Conservation (phyloP, 2,797 vertebrate genomes). For the Hippopotamyrus pictus region DNA sequence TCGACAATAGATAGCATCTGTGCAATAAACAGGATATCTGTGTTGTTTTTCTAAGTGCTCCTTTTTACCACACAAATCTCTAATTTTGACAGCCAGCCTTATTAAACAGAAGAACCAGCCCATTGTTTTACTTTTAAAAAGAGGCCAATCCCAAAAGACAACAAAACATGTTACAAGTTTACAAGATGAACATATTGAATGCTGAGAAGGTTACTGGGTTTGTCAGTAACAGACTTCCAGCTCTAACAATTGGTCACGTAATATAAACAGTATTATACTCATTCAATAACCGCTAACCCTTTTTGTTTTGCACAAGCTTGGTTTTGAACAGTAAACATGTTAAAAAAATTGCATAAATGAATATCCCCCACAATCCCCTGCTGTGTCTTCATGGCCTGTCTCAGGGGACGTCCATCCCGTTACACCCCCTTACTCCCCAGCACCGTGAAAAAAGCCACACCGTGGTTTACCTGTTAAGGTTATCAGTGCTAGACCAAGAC, state of each 20-base stretch:
- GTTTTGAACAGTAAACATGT: neutral
- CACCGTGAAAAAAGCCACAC: neutral
- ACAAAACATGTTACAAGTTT: neutral
- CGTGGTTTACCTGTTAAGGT: neutral
- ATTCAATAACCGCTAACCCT: neutral
- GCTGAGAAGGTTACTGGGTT: neutral
- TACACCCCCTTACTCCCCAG: neutral
- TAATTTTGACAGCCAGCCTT: conserved; percentile 6
- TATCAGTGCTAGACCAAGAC: neutral
- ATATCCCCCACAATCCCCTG: neutral
- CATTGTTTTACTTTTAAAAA: neutral
- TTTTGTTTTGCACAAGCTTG: neutral
- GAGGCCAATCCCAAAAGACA: neutral
- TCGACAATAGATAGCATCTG: neutral
- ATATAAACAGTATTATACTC: neutral
- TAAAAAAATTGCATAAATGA: neutral
- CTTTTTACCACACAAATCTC: conserved; percentile 10
- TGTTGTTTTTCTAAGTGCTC: neutral
- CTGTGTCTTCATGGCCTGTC: neutral
- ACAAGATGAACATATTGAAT: neutral
- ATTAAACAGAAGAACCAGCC: neutral
- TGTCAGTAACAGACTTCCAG: neutral
- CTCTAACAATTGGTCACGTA: neutral
- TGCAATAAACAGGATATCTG: neutral
- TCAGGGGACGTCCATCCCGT: neutral